These are phyloP conservation scores for Stenopsyche tienmushanensis DNA, from an alignment of 1,140 invertebrate genomes.

Conservation along the genomic window DNA sequence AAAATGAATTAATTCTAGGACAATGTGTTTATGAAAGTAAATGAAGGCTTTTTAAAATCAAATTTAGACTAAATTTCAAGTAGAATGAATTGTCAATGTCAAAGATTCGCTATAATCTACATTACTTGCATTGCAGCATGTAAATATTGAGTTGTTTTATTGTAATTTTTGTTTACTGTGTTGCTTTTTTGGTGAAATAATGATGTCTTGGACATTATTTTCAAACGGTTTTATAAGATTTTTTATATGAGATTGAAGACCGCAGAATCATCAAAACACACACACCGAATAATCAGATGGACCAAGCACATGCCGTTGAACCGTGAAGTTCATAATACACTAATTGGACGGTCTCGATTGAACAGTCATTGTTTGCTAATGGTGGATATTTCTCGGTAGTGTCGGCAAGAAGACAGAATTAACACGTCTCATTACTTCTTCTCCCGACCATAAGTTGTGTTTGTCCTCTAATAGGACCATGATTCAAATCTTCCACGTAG, in stretches of 20 bases:
- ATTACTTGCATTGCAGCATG: neutral
- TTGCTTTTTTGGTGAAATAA: too few species aligned
- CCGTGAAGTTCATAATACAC: neutral
- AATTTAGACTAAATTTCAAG: too few species aligned
- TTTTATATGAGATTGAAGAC: neutral
- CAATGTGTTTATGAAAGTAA: too few species aligned
- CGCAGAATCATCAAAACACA: neutral
- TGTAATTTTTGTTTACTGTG: neutral
- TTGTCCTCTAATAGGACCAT: too few species aligned
- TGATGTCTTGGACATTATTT: too few species aligned
- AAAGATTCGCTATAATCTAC: too few species aligned
- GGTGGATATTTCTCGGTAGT: neutral
- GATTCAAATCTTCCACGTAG: neutral
- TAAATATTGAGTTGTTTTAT: neutral
- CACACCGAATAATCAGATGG: neutral
- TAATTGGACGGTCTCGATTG: neutral
- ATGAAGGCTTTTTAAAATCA: too few species aligned
- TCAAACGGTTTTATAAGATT: neutral
- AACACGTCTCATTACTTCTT: neutral
- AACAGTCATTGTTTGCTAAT: neutral
- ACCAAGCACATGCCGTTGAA: neutral
- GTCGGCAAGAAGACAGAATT: neutral
- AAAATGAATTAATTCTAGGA: too few species aligned
- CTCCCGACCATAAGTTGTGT: too few species aligned
- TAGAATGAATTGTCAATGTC: too few species aligned